Percentiles rank a stretch among this genome's conserved stretches.
Evolutionary conservation across 1,140 invertebrate genomes (phyloP).

Genomic region (Pachypsylla venusta): DNA sequence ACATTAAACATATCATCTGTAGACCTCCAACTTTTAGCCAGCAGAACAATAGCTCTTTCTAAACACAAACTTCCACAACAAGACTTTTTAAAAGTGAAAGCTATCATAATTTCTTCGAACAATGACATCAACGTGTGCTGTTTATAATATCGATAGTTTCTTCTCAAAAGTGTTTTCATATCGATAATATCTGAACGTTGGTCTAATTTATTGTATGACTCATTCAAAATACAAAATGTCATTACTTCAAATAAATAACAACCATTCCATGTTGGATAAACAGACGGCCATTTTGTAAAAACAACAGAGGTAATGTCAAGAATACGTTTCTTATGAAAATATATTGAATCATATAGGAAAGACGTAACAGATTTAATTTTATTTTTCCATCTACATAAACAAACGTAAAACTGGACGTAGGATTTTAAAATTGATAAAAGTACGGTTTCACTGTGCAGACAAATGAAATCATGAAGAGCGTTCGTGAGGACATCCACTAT

Average conservation of each 20-base stretch:
- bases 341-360: neutral
- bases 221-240: neutral
- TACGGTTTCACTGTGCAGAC: neutral
- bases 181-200: too few relatives aligned
- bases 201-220: too few relatives aligned
- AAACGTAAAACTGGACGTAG: neutral
- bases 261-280: neutral
- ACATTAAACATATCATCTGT: neutral
- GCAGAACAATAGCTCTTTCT: neutral
- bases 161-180: neutral
- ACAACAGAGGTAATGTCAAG: neutral
- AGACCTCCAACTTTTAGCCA: neutral
- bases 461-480: neutral
- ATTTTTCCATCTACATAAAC: neutral
- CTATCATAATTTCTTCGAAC: neutral
- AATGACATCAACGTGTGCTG: neutral
- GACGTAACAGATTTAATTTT: neutral
- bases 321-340: constrained; percentile 6
- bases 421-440: neutral
- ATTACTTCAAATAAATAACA: neutral
- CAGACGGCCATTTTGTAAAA: neutral
- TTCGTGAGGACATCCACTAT: neutral
- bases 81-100: neutral
- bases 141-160: neutral
- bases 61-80: neutral